phyloP scores from a whole-genome alignment of 2,888 invertebrate species.

The Eurois occulta region DNA sequence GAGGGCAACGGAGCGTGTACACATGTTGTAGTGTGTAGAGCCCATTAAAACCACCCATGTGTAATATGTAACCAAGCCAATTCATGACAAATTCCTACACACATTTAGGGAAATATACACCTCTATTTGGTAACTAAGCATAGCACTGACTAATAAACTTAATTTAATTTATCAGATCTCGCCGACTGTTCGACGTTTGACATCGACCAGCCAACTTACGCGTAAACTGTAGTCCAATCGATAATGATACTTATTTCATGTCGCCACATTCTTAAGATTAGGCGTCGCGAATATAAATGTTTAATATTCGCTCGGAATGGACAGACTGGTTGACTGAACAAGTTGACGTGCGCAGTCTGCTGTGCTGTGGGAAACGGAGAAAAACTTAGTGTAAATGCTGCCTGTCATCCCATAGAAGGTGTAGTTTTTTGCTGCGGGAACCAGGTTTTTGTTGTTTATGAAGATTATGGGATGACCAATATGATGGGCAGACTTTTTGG shows the following conservation, averaged over 20 bases:
- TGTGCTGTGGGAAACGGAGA: constrained; percentile 36
- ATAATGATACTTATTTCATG: constrained; percentile 70
- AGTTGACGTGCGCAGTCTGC: constrained; percentile 35
- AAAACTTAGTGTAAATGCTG: constrained; percentile 26
- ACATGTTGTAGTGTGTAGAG: not conserved
- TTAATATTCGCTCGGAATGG: constrained; percentile 64
- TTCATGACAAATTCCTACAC: constrained; percentile 74
- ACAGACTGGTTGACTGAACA: constrained; percentile 41
- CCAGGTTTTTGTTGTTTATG: constrained; percentile 5
- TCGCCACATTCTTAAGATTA: constrained; percentile 71
- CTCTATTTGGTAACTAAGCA: constrained; percentile 70
- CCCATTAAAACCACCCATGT: not conserved
- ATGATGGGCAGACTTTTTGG: not conserved
- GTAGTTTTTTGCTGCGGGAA: constrained; percentile 8
- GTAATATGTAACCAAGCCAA: not conserved
- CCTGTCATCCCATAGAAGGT: constrained; percentile 13
- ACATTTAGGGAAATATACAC: constrained; percentile 71
- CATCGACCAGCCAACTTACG: constrained; percentile 66
- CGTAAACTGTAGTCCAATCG: constrained; percentile 68
- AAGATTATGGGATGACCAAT: not conserved
- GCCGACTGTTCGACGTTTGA: constrained; percentile 68
- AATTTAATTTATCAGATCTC: constrained; percentile 72
- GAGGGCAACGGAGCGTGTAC: not conserved
- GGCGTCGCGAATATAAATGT: constrained; percentile 69
- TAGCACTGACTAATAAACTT: constrained; percentile 52